A percentile compares a stretch with the other conserved stretches of the same genome.
Evolutionary conservation across 2,113 vertebrate species (phyloP).

Genomic region (Poeciliopsis turrubarensis): DNA sequence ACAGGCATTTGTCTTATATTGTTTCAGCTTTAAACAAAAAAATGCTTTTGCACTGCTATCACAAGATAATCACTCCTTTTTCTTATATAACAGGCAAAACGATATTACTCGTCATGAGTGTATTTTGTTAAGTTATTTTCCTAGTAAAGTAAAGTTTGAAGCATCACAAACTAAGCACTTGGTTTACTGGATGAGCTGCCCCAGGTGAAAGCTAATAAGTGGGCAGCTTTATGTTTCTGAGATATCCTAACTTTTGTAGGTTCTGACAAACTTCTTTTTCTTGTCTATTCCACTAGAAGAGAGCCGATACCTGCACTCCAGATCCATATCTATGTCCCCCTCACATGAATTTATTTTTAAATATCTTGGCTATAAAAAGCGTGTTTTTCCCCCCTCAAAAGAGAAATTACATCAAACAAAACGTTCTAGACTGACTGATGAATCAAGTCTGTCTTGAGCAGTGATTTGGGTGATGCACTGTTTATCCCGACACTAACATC

Average conservation of each 20-base stretch:
- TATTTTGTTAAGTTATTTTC: no score
- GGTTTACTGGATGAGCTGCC: neutral
- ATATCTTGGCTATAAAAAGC: neutral
- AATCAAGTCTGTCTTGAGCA: conserved; percentile 38
- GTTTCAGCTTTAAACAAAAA: neutral
- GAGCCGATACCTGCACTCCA: neutral
- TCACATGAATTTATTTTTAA: conserved; percentile 6
- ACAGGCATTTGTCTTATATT: neutral
- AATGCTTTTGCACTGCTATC: neutral
- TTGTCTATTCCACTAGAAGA: neutral
- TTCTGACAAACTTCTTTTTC: no score
- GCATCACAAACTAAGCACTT: neutral
- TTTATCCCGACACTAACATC: conserved; percentile 30
- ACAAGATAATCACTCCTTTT: no score
- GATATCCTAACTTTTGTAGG: no score
- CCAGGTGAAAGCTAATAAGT: neutral
- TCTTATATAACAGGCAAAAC: neutral
- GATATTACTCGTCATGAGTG: no score
- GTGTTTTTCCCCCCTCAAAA: conserved; percentile 1
- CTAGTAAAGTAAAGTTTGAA: no score
- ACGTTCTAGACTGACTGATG: conserved; percentile 52
- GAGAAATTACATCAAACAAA: conserved; percentile 26
- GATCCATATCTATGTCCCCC: neutral
- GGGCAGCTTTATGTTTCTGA: neutral
- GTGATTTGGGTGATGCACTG: conserved; percentile 28